These are phyloP conservation scores for Cheilosia variabilis DNA, from an alignment of 2,888 invertebrate genomes.

Conservation along the genomic window DNA sequence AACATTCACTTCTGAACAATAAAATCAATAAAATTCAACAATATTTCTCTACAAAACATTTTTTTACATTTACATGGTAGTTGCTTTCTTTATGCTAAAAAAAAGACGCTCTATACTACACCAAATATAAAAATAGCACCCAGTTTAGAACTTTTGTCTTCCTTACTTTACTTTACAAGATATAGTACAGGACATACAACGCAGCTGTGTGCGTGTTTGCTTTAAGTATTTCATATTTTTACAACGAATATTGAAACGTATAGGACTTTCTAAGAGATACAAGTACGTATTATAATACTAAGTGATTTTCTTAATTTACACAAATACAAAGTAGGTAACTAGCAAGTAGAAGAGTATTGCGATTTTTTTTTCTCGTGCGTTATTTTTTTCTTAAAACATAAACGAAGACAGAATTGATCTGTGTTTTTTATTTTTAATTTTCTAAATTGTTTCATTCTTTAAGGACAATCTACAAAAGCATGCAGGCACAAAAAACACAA, in stretches of 20 bases:
- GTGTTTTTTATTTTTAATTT: constrained; percentile 7
- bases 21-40: constrained; percentile 76
- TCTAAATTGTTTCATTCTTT: no score
- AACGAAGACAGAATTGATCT: constrained; percentile 70
- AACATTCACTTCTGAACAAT: constrained; percentile 76
- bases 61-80: constrained; percentile 70
- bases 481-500: no score
- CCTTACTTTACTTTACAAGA: constrained; percentile 52
- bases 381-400: constrained; percentile 57
- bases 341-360: constrained; percentile 71
- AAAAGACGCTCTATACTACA: constrained; percentile 55
- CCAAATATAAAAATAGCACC: constrained; percentile 74
- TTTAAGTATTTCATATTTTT: constrained; percentile 35
- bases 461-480: no score
- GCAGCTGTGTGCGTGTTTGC: constrained; percentile 2
- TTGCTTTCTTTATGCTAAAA: constrained; percentile 65
- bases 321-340: constrained; percentile 67
- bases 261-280: constrained; percentile 63
- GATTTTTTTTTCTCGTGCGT: constrained; percentile 29
- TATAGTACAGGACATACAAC: constrained; percentile 48
- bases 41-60: constrained; percentile 74
- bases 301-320: constrained; percentile 64
- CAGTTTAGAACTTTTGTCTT: constrained; percentile 60
- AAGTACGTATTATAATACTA: constrained; percentile 72
- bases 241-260: constrained; percentile 54